phyloP scores from a whole-genome alignment of 2,113 vertebrate genomes.

The Tichodroma muraria region DNA sequence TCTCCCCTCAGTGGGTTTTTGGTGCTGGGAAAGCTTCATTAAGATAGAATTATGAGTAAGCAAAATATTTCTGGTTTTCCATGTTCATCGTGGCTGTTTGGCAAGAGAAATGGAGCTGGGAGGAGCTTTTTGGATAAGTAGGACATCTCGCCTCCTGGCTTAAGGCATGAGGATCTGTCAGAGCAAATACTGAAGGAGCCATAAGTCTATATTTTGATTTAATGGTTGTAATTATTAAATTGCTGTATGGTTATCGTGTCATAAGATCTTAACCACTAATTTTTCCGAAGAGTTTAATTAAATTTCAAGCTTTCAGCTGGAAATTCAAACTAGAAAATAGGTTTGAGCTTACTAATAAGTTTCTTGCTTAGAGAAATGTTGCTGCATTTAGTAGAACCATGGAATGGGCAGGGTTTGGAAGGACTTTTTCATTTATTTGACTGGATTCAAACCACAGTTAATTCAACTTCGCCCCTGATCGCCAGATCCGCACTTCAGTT shows the following conservation, averaged over 20 bases:
- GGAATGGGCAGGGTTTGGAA: neutral
- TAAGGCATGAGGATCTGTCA: neutral
- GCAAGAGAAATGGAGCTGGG: neutral
- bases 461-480: neutral
- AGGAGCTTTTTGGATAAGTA: neutral
- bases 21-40: neutral
- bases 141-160: neutral
- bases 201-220: neutral
- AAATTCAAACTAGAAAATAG: neutral
- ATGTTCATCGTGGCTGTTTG: rapidly evolving
- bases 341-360: neutral
- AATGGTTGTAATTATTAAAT: neutral
- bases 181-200: neutral
- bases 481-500: neutral
- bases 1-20: neutral
- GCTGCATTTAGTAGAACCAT: neutral
- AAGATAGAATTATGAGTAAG: neutral
- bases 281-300: neutral
- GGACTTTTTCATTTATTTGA: neutral
- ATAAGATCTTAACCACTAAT: neutral
- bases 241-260: neutral
- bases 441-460: neutral
- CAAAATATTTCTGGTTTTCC: neutral
- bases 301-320: neutral
- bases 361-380: neutral